Evolutionary conservation across 2,797 vertebrate species (phyloP), one percentile per base, ranked within the genome.

Genomic region (Atherinosoma microstoma): DNA sequence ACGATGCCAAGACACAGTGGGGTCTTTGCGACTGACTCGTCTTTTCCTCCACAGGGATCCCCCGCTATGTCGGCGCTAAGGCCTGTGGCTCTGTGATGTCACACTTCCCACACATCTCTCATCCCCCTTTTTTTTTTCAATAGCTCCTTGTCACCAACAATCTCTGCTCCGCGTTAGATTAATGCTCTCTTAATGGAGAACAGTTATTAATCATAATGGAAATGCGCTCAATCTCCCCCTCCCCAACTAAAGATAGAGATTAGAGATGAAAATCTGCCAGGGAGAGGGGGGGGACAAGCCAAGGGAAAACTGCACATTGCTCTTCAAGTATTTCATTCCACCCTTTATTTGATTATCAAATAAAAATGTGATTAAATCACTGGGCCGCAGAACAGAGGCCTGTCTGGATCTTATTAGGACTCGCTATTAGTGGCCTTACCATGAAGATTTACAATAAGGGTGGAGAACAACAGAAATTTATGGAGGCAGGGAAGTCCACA

Each of bases 301-400:
- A 70, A 78, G 54, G 75, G 76, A 62, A 91, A 91, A 92, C 91
- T 90, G 24, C 91, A 92, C 91, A 87, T 85, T 65, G 80, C 84
- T 84, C 83, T 84, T 79, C 84, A 74, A 87, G 75, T 78, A 91
- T 91, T 91, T 93, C 85, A 91, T 89, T 92, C 90, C 87, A 76
- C 83, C 91, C 87, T 89, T 92, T 91, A 93, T 92, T 91, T 87
- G 88, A 94, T 94, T 93, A 93, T 92, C 91, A 91, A 91, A 93
- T 94, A 89, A 93, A 93, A 92, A 90, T 90, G 86, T 87, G 84
- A 93, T 92, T 93, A 91, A 90, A 90, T 91, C 85, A 90, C 80
- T 85, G 86, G 83, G 87, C 89, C 90, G 49, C 88, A 92, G 86
- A 89, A 90, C 86, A 88, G 88, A 91, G 90, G 78, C 84, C 82